A percentile compares a stretch with the other conserved stretches of the same genome.
Conservation (phyloP, 2,797 vertebrate species). For the Cygnus olor region DNA sequence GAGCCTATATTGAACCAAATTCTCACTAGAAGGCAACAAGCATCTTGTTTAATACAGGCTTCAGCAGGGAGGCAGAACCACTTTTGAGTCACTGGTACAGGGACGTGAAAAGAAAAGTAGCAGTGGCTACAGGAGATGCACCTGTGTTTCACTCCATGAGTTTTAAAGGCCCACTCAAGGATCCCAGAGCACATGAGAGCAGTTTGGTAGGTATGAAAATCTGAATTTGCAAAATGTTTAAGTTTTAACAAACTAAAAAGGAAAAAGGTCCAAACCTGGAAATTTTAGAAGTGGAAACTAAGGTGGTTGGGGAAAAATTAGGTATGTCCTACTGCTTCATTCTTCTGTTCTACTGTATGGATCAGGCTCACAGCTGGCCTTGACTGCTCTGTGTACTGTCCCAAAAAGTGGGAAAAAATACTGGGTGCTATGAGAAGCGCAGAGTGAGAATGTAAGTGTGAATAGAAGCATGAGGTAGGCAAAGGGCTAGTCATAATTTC, state of each 20-base stretch:
- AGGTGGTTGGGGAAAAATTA: not conserved
- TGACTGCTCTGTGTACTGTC: not conserved
- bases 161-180: not conserved
- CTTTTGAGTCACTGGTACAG: not conserved
- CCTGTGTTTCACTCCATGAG: not conserved
- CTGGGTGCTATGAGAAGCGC: not conserved
- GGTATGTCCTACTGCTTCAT: not conserved
- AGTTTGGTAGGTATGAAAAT: not conserved
- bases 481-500: not conserved
- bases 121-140: not conserved
- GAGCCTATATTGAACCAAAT: not conserved
- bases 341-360: not conserved
- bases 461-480: rapidly evolving
- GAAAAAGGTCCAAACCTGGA: not conserved
- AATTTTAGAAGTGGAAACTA: not conserved
- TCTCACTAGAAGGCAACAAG: not conserved
- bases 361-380: not conserved
- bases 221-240: not conserved
- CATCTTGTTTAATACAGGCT: not conserved
- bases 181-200: not conserved
- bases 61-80: not conserved
- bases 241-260: not conserved
- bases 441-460: rapidly evolving
- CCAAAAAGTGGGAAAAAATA: not conserved
- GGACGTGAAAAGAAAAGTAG: not conserved